A percentile compares a stretch with the other conserved stretches of the same genome.
Evolutionary conservation across 2,113 vertebrate genomes (phyloP).

Genomic region (Globicephala melas): DNA sequence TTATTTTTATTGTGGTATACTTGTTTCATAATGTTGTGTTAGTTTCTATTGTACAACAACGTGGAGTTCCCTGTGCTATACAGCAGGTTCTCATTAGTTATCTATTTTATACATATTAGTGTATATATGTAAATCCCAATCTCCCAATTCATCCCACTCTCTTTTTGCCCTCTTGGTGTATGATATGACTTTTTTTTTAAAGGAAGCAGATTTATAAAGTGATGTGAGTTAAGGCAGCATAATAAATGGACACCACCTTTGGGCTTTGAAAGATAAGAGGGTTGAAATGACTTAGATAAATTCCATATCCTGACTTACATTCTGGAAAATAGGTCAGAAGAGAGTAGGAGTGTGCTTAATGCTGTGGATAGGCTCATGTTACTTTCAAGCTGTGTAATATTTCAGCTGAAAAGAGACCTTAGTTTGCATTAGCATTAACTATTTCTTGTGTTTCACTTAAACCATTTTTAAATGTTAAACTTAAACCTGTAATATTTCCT

Average conservation of each 20-base stretch:
- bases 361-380: background rate
- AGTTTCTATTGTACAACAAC: no score
- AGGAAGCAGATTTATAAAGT: background rate
- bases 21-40: no score
- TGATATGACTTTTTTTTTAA: background rate
- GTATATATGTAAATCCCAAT: no score
- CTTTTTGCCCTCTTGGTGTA: no score
- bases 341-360: background rate
- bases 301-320: background rate
- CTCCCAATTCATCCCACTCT: no score
- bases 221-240: background rate
- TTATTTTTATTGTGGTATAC: no score
- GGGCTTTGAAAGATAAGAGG: background rate
- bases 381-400: background rate
- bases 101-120: no score
- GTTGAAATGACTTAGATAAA: background rate
- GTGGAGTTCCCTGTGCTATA: no score
- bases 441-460: conserved; percentile 22
- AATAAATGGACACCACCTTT: background rate
- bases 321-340: conserved; percentile 8
- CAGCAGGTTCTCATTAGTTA: no score
- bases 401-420: conserved; percentile 45
- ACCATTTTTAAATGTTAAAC: background rate
- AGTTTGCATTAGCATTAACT: background rate
- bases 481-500: background rate